phyloP scores from a whole-genome alignment of 2,888 invertebrate genomes.

The Falcaria lacertinaria region DNA sequence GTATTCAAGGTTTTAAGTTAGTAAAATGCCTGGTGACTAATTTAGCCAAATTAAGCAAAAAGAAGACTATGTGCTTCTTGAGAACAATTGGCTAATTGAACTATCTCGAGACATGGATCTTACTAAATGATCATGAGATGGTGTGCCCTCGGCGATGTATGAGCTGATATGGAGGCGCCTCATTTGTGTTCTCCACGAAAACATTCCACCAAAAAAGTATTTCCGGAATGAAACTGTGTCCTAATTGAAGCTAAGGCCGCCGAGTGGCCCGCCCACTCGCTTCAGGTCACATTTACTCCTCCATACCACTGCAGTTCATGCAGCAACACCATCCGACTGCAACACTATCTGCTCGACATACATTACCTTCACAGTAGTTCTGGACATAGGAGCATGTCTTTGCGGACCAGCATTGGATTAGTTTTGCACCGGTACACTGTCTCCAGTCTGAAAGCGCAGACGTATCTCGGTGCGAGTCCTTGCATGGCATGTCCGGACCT shows the following conservation, averaged over 20 bases:
- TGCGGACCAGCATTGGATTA: not conserved
- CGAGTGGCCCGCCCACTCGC: slow-evolving; percentile 22
- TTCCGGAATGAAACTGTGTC: slow-evolving; percentile 14
- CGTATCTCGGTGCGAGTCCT: not conserved
- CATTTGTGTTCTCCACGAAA: slow-evolving; percentile 1
- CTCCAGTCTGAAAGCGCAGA: not conserved
- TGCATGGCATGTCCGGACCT: slow-evolving; percentile 31
- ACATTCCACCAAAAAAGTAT: slow-evolving; percentile 3
- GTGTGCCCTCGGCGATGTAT: not conserved
- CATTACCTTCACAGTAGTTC: not conserved
- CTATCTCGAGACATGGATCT: not conserved
- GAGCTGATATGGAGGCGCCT: not conserved
- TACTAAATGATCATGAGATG: not conserved
- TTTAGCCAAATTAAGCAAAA: too few species aligned
- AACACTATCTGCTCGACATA: not conserved
- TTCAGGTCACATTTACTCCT: slow-evolving; percentile 26
- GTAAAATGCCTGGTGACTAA: too few species aligned
- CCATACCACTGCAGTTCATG: slow-evolving; percentile 7
- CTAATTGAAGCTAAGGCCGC: slow-evolving; percentile 19
- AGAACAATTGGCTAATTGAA: too few species aligned
- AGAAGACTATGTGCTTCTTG: too few species aligned
- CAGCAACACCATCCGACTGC: slow-evolving; percentile 2
- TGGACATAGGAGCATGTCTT: not conserved
- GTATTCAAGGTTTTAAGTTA: too few species aligned
- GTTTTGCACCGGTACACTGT: not conserved